These are phyloP conservation scores for Mormyrus proboscirostris DNA, from an alignment of 2,797 vertebrate genomes.

Conservation along the genomic window DNA sequence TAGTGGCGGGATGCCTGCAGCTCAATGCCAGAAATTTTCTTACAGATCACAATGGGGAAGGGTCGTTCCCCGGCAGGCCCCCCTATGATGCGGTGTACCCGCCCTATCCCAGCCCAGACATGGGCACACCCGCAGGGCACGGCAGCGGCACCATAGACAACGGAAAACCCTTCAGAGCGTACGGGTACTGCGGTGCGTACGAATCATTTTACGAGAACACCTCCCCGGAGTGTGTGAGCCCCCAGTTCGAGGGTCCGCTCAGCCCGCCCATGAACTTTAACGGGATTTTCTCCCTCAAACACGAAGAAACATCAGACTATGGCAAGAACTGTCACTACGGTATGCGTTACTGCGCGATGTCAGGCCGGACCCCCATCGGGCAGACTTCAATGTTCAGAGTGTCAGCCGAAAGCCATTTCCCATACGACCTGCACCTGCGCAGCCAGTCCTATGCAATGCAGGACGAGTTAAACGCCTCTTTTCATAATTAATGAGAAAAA, in stretches of 20 bases:
- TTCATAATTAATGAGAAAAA: constrained; percentile 53
- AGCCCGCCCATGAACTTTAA: constrained; percentile 97
- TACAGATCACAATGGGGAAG: constrained; percentile 85
- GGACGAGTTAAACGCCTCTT: constrained; percentile 79
- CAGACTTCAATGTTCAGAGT: constrained; percentile 91
- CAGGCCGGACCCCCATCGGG: constrained; percentile 82
- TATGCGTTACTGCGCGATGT: constrained; percentile 91
- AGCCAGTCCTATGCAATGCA: constrained; percentile 88
- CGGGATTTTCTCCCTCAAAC: constrained; percentile 95
- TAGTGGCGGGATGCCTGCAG: constrained; percentile 96
- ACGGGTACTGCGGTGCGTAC: constrained; percentile 83
- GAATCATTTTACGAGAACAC: constrained; percentile 92
- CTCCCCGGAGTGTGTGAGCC: constrained; percentile 84
- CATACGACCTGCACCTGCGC: constrained; percentile 95
- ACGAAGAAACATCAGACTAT: constrained; percentile 89
- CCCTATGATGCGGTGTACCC: constrained; percentile 85
- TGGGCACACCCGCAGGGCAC: constrained; percentile 77
- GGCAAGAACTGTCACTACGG: constrained; percentile 90
- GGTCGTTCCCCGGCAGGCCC: constrained; percentile 74
- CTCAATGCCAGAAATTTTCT: constrained; percentile 94
- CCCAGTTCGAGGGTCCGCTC: constrained; percentile 87
- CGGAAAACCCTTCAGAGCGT: constrained; percentile 86
- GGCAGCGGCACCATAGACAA: constrained; percentile 74
- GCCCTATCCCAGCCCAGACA: constrained; percentile 81
- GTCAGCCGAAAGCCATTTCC: constrained; percentile 90